Evolutionary conservation across 1,140 invertebrate species (phyloP).

Genomic region (Pogonognathellus flavescens): DNA sequence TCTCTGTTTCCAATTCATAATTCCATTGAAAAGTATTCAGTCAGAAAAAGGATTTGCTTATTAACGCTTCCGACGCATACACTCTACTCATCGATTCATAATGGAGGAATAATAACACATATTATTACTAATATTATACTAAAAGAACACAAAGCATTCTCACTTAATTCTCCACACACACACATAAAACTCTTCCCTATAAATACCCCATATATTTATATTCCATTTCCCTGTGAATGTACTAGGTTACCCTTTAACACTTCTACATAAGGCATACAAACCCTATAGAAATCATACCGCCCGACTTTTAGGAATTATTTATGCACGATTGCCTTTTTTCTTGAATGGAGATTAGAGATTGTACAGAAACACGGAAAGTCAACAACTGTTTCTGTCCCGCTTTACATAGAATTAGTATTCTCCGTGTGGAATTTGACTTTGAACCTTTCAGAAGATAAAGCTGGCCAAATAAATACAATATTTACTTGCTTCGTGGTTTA

Average conservation of each 20-base stretch:
- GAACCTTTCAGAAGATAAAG: too few relatives aligned
- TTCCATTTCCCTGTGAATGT: conserved; percentile 14
- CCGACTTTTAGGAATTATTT: conserved; percentile 29
- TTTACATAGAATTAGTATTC: too few relatives aligned
- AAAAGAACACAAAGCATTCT: too few relatives aligned
- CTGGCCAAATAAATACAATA: too few relatives aligned
- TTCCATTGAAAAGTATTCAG: conserved; percentile 13
- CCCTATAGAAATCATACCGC: conserved; percentile 6
- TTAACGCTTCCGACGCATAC: conserved; percentile 20
- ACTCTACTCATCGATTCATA: neutral
- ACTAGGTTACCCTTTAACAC: neutral
- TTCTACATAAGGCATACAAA: too few relatives aligned
- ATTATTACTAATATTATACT: too few relatives aligned
- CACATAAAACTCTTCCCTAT: too few relatives aligned
- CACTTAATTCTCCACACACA: too few relatives aligned
- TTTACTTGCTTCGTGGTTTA: too few relatives aligned
- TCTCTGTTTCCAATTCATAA: neutral
- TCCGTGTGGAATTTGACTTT: too few relatives aligned
- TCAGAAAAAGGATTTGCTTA: conserved; percentile 28
- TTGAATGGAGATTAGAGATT: neutral
- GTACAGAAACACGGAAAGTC: conserved; percentile 30
- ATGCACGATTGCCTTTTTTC: conserved; percentile 10
- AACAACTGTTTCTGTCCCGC: conserved; percentile 10
- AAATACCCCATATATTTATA: too few relatives aligned
- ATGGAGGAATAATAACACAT: conserved; percentile 1